These are phyloP conservation scores for Rhynchophorus ferrugineus DNA, from an alignment of 1,140 invertebrate genomes.

Conservation along the genomic window DNA sequence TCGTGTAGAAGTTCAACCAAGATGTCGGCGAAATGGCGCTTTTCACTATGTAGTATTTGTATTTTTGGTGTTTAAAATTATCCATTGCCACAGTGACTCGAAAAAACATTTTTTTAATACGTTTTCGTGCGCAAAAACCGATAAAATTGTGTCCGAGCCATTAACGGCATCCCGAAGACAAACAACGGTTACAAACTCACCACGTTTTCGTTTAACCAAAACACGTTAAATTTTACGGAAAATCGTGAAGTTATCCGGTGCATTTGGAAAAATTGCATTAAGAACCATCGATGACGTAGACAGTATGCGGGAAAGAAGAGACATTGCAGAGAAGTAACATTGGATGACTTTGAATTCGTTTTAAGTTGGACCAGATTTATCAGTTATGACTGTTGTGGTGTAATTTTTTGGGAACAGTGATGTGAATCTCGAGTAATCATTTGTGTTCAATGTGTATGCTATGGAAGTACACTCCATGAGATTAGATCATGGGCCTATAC, in stretches of 20 bases:
- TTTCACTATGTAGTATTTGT: constrained; percentile 33
- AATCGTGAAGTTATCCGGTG: constrained; percentile 3
- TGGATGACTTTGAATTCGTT: not conserved
- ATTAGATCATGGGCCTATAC: constrained; percentile 37
- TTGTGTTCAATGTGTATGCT: constrained; percentile 35
- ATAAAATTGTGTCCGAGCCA: constrained; percentile 23
- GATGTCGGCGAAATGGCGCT: constrained; percentile 35
- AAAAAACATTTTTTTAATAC: constrained; percentile 18
- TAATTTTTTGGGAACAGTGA: constrained; percentile 13
- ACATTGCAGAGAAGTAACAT: constrained; percentile 3
- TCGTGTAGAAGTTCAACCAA: constrained; percentile 35
- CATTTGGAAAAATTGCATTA: constrained; percentile 4
- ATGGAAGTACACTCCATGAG: constrained; percentile 38
- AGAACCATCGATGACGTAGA: not conserved
- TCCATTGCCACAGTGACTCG: constrained; percentile 20
- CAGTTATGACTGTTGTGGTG: constrained; percentile 18
- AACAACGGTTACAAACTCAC: constrained; percentile 27
- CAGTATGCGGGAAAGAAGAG: not conserved
- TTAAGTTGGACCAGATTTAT: constrained; percentile 1
- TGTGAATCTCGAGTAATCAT: constrained; percentile 23
- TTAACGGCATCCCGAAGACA: constrained; percentile 15
- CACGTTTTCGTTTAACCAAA: constrained; percentile 27
- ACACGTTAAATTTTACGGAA: constrained; percentile 4
- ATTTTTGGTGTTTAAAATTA: constrained; percentile 30
- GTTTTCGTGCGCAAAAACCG: constrained; percentile 19